Percentiles rank a stretch among this genome's conserved stretches.
Evolutionary conservation across 2,113 vertebrate species (phyloP).

Genomic region (Takifugu bimaculatus): DNA sequence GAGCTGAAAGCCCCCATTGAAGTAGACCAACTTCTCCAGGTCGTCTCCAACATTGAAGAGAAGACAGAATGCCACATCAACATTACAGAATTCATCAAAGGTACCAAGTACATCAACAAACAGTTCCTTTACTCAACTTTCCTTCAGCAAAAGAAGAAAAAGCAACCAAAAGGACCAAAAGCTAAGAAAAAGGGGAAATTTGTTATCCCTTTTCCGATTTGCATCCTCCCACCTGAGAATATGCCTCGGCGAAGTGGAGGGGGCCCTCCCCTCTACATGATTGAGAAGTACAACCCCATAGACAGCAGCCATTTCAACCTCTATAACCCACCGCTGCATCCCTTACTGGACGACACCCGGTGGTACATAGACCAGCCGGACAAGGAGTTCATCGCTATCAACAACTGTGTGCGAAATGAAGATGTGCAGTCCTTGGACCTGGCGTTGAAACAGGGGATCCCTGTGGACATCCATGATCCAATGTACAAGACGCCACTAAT

Average conservation of each 20-base stretch:
- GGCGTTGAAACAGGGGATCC: conserved; percentile 81
- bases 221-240: conserved; percentile 63
- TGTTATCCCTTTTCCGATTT: conserved; percentile 79
- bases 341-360: conserved; percentile 83
- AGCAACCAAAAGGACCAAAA: conserved; percentile 60
- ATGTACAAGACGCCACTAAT: conserved; percentile 92
- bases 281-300: conserved; percentile 71
- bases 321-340: conserved; percentile 78
- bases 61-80: conserved; percentile 60
- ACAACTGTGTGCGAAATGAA: conserved; percentile 78
- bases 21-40: conserved; percentile 45
- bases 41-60: conserved; percentile 74
- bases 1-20: conserved; percentile 67
- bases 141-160: conserved; percentile 76
- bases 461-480: conserved; percentile 83
- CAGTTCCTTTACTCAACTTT: conserved; percentile 76
- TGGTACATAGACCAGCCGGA: conserved; percentile 84
- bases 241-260: conserved; percentile 70
- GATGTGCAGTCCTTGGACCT: conserved; percentile 84
- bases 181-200: conserved; percentile 74
- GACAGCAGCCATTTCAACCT: conserved; percentile 68
- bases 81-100: conserved; percentile 84
- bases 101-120: conserved; percentile 83
- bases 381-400: conserved; percentile 77
- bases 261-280: conserved; percentile 82